Conservation (phyloP, 2,888 invertebrate genomes). For the Pollenia labialis region DNA sequence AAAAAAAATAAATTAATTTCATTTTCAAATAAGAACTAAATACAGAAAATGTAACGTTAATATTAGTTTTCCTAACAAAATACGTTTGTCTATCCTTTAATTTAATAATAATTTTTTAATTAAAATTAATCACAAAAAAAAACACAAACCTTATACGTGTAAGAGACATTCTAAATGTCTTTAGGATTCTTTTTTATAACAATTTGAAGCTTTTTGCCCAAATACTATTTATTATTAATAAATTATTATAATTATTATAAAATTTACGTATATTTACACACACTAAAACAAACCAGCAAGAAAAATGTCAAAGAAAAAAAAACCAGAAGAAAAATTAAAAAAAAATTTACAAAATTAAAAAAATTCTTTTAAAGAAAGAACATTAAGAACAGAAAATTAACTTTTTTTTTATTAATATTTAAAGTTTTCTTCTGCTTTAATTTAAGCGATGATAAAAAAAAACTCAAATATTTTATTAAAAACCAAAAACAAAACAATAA, state of each 20-base stretch:
- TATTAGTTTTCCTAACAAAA: conserved; percentile 60
- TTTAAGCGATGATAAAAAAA: conserved; percentile 65
- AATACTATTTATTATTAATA: conserved; percentile 69
- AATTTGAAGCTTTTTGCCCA: conserved; percentile 74
- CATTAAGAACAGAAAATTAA: conserved; percentile 47
- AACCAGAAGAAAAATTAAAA: background rate
- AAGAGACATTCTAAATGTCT: conserved; percentile 70
- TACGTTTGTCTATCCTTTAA: conserved; percentile 56
- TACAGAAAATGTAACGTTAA: conserved; percentile 40
- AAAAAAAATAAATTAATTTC: conserved; percentile 11
- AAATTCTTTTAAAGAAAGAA: conserved; percentile 57
- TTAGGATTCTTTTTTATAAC: conserved; percentile 66
- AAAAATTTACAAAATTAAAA: conserved; percentile 13
- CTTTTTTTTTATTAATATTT: conserved; percentile 65
- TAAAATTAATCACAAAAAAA: background rate
- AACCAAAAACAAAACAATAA: conserved; percentile 44
- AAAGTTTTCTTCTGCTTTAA: conserved; percentile 73
- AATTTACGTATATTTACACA: conserved; percentile 68
- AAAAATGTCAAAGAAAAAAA: conserved; percentile 37
- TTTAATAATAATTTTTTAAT: conserved; percentile 39
- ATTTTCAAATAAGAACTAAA: conserved; percentile 56
- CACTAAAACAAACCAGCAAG: conserved; percentile 27
- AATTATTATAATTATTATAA: conserved; percentile 63
- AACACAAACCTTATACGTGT: conserved; percentile 55
- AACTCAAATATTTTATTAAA: conserved; percentile 69